phyloP scores from a whole-genome alignment of 2,113 vertebrate genomes.

The Psettodes erumei region DNA sequence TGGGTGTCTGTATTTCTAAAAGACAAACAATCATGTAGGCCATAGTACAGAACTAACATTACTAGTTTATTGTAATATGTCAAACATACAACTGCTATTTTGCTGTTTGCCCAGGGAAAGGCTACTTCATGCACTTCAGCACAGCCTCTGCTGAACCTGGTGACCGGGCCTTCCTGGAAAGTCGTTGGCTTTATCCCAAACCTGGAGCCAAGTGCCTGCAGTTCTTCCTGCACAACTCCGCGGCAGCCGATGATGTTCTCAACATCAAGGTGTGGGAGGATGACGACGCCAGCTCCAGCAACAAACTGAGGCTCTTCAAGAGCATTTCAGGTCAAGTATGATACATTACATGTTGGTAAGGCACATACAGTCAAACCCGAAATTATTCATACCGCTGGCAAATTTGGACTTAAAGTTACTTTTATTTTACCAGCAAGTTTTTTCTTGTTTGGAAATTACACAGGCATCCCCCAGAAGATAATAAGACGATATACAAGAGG shows the following conservation, averaged over 20 bases:
- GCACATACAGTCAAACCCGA: no score
- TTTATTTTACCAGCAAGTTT: no score
- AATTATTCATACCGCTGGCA: no score
- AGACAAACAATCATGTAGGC: no score
- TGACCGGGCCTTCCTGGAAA: constrained; percentile 82
- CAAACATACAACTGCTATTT: background rate
- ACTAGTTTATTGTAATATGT: background rate
- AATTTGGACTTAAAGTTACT: no score
- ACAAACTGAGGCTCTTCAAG: constrained; percentile 77
- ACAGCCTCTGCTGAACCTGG: constrained; percentile 67
- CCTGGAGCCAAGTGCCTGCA: constrained; percentile 89
- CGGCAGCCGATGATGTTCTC: constrained; percentile 80
- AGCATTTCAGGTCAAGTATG: constrained; percentile 82
- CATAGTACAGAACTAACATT: background rate
- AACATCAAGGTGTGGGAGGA: constrained; percentile 84
- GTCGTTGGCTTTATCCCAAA: constrained; percentile 85
- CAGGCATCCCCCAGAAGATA: no score
- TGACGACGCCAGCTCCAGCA: constrained; percentile 46
- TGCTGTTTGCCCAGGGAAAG: constrained; percentile 77
- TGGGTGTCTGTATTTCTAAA: no score
- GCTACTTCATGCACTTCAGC: constrained; percentile 91
- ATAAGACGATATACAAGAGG: no score
- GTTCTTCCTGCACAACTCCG: constrained; percentile 88
- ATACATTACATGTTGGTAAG: background rate
- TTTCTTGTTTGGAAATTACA: no score